These are phyloP conservation scores for Heliornis fulica DNA, from an alignment of 2,113 vertebrate species.

Conservation along the genomic window DNA sequence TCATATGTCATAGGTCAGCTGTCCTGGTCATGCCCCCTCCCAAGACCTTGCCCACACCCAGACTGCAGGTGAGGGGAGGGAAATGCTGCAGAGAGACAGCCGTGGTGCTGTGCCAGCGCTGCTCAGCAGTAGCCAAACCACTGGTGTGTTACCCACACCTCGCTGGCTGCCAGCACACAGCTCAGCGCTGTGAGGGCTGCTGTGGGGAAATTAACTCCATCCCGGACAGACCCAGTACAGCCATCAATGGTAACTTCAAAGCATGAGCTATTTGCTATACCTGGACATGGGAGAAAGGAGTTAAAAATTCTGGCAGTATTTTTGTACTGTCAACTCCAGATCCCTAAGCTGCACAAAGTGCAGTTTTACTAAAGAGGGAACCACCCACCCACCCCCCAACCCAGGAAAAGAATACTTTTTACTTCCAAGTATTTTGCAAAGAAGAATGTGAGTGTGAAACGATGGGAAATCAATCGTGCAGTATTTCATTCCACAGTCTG, in stretches of 20 bases:
- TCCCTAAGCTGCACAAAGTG: background rate
- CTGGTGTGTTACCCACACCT: too few relatives aligned
- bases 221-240: background rate
- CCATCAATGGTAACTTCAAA: background rate
- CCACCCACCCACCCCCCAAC: background rate
- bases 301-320: background rate
- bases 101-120: too few relatives aligned
- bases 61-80: too few relatives aligned
- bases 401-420: background rate
- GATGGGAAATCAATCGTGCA: background rate
- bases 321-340: background rate
- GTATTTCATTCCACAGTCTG: background rate
- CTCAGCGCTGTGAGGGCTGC: too few relatives aligned
- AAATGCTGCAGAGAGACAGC: too few relatives aligned
- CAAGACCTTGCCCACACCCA: too few relatives aligned
- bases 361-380: background rate
- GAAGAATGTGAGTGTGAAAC: background rate
- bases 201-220: too few relatives aligned
- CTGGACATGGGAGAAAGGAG: background rate
- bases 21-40: too few relatives aligned
- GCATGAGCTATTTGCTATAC: background rate
- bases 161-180: too few relatives aligned
- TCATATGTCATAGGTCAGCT: too few relatives aligned
- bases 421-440: background rate
- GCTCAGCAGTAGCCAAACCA: too few relatives aligned